phyloP scores from a whole-genome alignment of 2,113 vertebrate species.

The Ailuropoda melanoleuca region DNA sequence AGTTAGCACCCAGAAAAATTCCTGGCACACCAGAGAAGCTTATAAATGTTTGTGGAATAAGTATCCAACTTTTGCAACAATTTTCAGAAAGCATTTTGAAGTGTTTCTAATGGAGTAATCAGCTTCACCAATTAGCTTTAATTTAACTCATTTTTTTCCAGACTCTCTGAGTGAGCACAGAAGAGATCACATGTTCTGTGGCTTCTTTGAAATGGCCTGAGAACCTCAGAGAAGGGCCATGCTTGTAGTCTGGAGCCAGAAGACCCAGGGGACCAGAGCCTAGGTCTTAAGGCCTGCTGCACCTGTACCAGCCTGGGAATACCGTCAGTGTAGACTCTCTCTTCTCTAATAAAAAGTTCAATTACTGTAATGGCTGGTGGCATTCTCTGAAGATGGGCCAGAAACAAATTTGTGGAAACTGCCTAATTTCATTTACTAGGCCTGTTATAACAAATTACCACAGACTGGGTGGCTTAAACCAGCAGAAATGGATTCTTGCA shows the following conservation, averaged over 20 bases:
- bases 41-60: slow-evolving; percentile 16
- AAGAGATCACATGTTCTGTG: neutral
- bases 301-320: neutral
- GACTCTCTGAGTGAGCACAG: neutral
- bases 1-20: neutral
- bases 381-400: neutral
- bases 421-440: neutral
- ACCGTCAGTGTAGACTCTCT: neutral
- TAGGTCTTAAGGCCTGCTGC: neutral
- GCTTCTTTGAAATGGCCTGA: neutral
- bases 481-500: neutral
- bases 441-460: neutral
- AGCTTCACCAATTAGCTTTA: neutral
- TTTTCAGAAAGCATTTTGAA: slow-evolving; percentile 3
- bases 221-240: neutral
- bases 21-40: neutral
- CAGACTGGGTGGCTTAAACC: neutral
- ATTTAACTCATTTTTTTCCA: neutral
- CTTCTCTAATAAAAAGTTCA: neutral
- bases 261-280: neutral
- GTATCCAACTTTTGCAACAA: neutral
- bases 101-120: slow-evolving; percentile 22
- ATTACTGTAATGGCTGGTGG: neutral
- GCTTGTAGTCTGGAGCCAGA: neutral
- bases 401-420: neutral